Base-by-base conservation (phyloP, 1,140 invertebrate genomes). In the Mycetomoellerius zeteki region DNA sequence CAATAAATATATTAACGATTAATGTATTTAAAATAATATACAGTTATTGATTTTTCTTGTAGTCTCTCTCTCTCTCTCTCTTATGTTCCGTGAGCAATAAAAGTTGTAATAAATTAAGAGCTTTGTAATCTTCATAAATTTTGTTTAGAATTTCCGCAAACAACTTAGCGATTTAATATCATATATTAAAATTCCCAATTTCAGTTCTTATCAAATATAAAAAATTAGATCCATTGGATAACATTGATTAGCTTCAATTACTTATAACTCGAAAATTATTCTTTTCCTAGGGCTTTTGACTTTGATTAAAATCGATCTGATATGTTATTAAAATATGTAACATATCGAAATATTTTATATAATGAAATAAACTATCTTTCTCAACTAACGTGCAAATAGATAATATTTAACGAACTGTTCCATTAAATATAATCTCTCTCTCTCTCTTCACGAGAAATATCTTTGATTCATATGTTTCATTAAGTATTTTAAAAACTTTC, bases 301-400 rank as follows among this genome's bases (percentile, higher is more conserved):
- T 37, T 30, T n/a, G n/a, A n/a, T n/a, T n/a, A n/a, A n/a, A n/a
- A n/a, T n/a, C n/a, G n/a, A n/a, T n/a, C n/a, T n/a, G n/a, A n/a
- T 65, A 33, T 19, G 30, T 19, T 33, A 64, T 33, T 33, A 33
- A 65, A 65, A 65, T 12, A 21, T 43, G 14, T 43, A 24, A 67
- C 33, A 12, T 3, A 43, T 43, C n/a, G n/a, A 67, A 67, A 67
- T 19, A 67, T 37, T 67, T 67, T n/a, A 5, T 43, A 14, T 14
- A 67, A 21, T 14, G 10, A 19, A 30, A 67, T 67, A 67, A 65
- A 65, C n/a, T 43, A n/a, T 67, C n/a, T 67, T 67, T 43, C 33
- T 64, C 27, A 43, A 14, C 10, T 67, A 43, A 43, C n/a, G 2
- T 43, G 3, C 14, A 69, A 71, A 21, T 24, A 71, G 37, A 24